phyloP scores from a whole-genome alignment of 2,797 vertebrate species.

The Poeciliopsis gracilis region DNA sequence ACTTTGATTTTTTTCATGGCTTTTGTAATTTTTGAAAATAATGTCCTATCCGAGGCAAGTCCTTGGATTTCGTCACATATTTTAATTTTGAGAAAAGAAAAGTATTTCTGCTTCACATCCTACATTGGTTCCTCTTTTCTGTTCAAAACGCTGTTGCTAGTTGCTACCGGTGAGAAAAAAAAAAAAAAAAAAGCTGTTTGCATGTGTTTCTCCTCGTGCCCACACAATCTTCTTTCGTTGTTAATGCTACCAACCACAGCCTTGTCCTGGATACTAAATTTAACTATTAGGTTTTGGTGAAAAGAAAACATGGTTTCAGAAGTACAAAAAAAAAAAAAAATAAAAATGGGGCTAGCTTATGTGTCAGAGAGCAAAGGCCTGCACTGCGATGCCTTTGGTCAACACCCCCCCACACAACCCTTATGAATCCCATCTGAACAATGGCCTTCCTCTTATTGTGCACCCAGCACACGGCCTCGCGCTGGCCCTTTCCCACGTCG shows the following conservation, averaged over 20 bases:
- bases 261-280: slow-evolving; percentile 13
- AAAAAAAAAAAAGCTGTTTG: slow-evolving; percentile 1
- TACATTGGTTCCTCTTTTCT: slow-evolving; percentile 8
- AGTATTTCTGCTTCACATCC: slow-evolving; percentile 3
- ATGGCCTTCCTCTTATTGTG: slow-evolving; percentile 77
- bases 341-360: slow-evolving; percentile 13
- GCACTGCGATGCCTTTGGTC: slow-evolving; percentile 32
- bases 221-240: slow-evolving; percentile 27
- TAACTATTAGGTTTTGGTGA: slow-evolving; percentile 24
- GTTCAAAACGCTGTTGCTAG: background rate
- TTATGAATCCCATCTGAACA: slow-evolving; percentile 68
- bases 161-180: background rate
- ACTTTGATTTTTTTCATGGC: background rate
- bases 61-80: background rate
- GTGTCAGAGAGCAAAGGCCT: slow-evolving; percentile 51
- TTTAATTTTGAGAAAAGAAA: background rate
- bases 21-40: background rate
- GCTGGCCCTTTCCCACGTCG: slow-evolving; percentile 76
- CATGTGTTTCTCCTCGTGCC: background rate
- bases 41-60: background rate
- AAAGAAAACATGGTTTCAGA: slow-evolving; percentile 41
- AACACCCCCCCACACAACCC: slow-evolving; percentile 44
- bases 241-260: slow-evolving; percentile 21
- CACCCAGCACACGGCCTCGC: slow-evolving; percentile 63
- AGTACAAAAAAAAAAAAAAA: slow-evolving; percentile 14